phyloP scores from a whole-genome alignment of 2,888 invertebrate species.

The Ectropis crepuscularia region DNA sequence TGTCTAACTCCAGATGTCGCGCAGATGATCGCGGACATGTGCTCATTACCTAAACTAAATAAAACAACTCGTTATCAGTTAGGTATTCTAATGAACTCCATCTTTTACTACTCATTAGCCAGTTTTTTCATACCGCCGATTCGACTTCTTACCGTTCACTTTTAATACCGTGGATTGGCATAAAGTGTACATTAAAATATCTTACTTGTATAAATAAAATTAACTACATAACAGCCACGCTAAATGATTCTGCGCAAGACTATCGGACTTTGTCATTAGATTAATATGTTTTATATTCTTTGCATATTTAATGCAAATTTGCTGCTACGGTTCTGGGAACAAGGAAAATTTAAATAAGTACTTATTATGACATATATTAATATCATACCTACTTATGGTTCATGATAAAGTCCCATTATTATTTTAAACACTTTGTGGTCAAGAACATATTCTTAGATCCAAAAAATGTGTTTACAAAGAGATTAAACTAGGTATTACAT shows the following conservation, averaged over 20 bases:
- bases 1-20: slow-evolving; percentile 74
- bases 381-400: too few species aligned
- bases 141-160: slow-evolving; percentile 47
- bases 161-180: slow-evolving; percentile 38
- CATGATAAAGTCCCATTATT: too few species aligned
- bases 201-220: slow-evolving; percentile 8
- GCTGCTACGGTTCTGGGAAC: too few species aligned
- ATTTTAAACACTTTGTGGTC: too few species aligned
- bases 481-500: too few species aligned
- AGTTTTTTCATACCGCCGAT: slow-evolving; percentile 25
- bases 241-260: slow-evolving; percentile 2
- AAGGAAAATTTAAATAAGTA: too few species aligned
- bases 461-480: too few species aligned
- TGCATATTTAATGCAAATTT: neutral
- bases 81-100: slow-evolving; percentile 48
- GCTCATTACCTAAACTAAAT: slow-evolving; percentile 45
- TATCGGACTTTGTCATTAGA: too few species aligned
- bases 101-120: slow-evolving; percentile 50
- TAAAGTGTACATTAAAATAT: slow-evolving; percentile 31
- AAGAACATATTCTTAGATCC: too few species aligned
- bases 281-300: too few species aligned
- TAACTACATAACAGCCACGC: slow-evolving; percentile 17
- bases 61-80: slow-evolving; percentile 44
- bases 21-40: slow-evolving; percentile 58
- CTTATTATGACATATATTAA: too few species aligned